These are phyloP conservation scores for Mystacides longicornis DNA, from an alignment of 2,888 invertebrate genomes.

Conservation along the genomic window DNA sequence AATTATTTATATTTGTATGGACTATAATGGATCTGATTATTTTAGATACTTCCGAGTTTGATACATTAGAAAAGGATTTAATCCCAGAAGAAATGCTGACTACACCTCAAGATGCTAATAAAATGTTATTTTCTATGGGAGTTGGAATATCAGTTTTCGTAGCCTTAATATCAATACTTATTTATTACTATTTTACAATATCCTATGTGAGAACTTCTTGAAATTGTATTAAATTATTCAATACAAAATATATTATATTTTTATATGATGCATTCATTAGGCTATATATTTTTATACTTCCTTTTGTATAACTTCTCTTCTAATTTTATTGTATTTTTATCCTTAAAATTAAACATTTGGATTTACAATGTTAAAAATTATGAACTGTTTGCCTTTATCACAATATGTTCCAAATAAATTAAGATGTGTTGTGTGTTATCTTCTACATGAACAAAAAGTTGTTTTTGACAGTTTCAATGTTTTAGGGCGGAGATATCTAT, in stretches of 20 bases:
- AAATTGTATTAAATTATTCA: not conserved
- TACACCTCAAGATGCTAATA: slow-evolving; percentile 51
- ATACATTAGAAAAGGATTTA: slow-evolving; percentile 43
- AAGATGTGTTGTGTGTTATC: too few relatives aligned
- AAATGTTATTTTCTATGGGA: slow-evolving; percentile 53
- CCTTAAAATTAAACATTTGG: not conserved
- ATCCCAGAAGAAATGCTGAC: slow-evolving; percentile 45
- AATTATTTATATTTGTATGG: not conserved
- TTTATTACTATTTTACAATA: slow-evolving; percentile 47
- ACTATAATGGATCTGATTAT: not conserved
- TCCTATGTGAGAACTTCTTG: slow-evolving; percentile 28
- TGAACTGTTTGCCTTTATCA: too few relatives aligned
- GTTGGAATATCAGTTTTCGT: slow-evolving; percentile 57
- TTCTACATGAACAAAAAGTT: too few relatives aligned
- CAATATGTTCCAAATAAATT: too few relatives aligned
- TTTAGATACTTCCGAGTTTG: slow-evolving; percentile 43
- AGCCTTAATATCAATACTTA: slow-evolving; percentile 52
- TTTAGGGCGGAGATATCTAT: too few relatives aligned
- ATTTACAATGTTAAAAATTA: not conserved
- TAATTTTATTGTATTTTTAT: not conserved
- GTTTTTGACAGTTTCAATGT: too few relatives aligned
- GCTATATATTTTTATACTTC: not conserved
- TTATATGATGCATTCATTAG: not conserved
- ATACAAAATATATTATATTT: not conserved
- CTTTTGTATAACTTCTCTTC: not conserved